Evolutionary conservation across 2,888 invertebrate species (phyloP).

Genomic region (Callimorpha dominula): DNA sequence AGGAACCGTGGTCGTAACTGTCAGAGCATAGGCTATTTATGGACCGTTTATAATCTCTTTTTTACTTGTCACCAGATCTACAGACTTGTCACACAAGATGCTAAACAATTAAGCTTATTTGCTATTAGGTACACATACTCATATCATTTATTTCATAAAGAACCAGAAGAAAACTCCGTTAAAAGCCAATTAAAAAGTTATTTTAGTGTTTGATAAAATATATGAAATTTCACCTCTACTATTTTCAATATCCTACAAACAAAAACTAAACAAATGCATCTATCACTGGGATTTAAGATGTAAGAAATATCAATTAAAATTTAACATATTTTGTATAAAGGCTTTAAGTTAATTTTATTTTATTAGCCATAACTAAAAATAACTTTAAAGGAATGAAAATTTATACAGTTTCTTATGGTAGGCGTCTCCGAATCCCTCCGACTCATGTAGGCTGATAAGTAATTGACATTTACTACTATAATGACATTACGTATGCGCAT

Average conservation of each 20-base stretch:
- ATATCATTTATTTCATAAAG: background rate
- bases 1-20: no score
- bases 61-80: background rate
- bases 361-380: no score
- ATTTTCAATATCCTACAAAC: no score
- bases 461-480: background rate
- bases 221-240: no score
- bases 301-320: no score
- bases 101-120: background rate
- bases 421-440: background rate
- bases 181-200: no score
- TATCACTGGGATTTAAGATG: no score
- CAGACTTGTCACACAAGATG: background rate
- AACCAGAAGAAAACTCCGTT: no score
- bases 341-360: background rate
- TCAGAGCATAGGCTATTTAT: background rate
- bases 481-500: constrained; percentile 3
- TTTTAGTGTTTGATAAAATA: no score
- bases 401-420: background rate
- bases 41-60: background rate
- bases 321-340: no score
- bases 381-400: background rate
- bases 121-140: background rate
- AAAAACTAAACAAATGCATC: no score
- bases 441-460: background rate